A percentile compares a stretch with the other conserved stretches of the same genome.
Conservation (phyloP, 2,797 vertebrate genomes). For the Sternarchorhynchus goeldii region DNA sequence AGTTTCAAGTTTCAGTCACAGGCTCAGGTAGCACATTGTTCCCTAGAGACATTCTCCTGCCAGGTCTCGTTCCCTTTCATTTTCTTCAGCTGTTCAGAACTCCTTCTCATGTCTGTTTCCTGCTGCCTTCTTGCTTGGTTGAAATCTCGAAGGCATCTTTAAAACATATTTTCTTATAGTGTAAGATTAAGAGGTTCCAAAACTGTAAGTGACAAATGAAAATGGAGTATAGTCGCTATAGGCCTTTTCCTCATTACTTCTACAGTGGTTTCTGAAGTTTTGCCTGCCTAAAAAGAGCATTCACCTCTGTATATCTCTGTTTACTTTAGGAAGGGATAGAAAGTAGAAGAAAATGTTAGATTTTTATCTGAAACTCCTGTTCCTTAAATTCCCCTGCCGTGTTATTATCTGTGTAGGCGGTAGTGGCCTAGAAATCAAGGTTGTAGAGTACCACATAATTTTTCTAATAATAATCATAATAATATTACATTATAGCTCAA, state of each 20-base stretch:
- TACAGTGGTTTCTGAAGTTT: neutral
- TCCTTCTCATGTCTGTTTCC: slow-evolving; percentile 36
- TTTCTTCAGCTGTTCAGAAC: slow-evolving; percentile 48
- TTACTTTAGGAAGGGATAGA: neutral
- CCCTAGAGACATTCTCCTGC: slow-evolving; percentile 47
- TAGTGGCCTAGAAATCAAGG: neutral
- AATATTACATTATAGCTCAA: too few relatives aligned
- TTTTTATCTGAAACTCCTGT: neutral
- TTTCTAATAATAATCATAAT: too few relatives aligned
- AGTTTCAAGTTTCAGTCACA: slow-evolving; percentile 57
- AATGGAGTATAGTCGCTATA: neutral
- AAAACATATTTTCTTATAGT: neutral
- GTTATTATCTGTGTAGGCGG: neutral
- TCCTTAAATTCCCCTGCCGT: neutral
- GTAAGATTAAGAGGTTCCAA: neutral
- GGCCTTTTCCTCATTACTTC: neutral
- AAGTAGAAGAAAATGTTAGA: neutral
- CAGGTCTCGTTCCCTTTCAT: slow-evolving; percentile 56
- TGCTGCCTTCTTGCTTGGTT: slow-evolving; percentile 27
- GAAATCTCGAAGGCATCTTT: slow-evolving; percentile 23
- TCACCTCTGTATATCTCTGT: neutral
- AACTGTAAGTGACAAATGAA: neutral
- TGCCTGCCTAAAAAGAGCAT: too few relatives aligned
- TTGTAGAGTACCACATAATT: too few relatives aligned
- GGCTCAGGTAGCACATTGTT: slow-evolving; percentile 47